A percentile compares a stretch with the other conserved stretches of the same genome.
These are phyloP conservation scores for Cynocephalus volans DNA, from an alignment of 2,113 vertebrate species.

Conservation along the genomic window DNA sequence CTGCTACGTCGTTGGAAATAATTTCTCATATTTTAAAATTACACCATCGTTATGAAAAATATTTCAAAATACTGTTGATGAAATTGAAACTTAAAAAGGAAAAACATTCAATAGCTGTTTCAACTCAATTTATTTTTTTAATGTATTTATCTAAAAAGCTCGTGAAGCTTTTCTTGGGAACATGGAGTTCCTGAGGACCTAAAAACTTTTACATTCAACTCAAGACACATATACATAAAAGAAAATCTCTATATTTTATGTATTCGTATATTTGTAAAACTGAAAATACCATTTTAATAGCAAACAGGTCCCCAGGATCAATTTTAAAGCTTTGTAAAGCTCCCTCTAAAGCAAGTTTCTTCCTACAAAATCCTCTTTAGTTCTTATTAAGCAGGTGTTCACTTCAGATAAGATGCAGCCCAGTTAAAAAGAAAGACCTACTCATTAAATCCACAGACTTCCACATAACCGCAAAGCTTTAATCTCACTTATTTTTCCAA, in stretches of 20 bases:
- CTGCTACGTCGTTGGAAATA: neutral
- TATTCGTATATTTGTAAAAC: neutral
- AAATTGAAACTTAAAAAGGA: conserved; percentile 32
- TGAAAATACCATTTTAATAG: neutral
- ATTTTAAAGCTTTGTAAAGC: neutral
- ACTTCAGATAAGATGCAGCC: neutral
- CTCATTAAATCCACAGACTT: neutral
- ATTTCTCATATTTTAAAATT: conserved; percentile 54
- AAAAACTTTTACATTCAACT: neutral
- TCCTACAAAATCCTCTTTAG: conserved; percentile 4
- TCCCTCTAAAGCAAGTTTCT: neutral
- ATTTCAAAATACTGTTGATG: conserved; percentile 3
- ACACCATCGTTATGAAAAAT: conserved; percentile 23
- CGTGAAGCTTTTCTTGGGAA: neutral
- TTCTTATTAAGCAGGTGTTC: conserved; percentile 28
- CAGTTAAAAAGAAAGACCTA: conserved; percentile 26
- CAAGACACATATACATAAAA: neutral
- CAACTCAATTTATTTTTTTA: conserved; percentile 22
- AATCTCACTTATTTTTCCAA: neutral
- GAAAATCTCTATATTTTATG: neutral
- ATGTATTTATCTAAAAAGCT: neutral
- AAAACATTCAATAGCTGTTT: neutral
- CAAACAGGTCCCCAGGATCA: neutral
- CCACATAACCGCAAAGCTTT: neutral
- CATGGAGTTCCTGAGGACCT: neutral